A percentile compares a stretch with the other conserved stretches of the same genome.
phyloP scores from a whole-genome alignment of 2,797 vertebrate genomes.

The Leptodactylus fallax region DNA sequence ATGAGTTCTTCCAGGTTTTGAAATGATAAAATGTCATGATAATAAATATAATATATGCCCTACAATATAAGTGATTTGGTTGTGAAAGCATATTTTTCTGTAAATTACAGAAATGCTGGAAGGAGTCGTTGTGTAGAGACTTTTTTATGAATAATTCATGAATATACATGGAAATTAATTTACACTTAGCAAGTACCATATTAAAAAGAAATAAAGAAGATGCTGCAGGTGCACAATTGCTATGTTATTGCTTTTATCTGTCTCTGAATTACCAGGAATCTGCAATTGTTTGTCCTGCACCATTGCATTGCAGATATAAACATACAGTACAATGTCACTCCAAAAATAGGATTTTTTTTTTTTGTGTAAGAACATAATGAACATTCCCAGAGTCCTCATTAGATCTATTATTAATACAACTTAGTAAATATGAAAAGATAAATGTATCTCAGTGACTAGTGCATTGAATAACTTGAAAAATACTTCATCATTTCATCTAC shows the following conservation, averaged over 20 bases:
- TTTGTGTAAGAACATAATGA: not conserved
- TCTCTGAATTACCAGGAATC: not conserved
- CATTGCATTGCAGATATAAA: not conserved
- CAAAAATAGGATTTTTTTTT: not conserved
- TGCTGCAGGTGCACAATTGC: not conserved
- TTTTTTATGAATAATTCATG: not conserved
- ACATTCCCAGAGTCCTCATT: not conserved
- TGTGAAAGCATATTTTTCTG: not conserved
- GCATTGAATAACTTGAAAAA: too few relatives aligned
- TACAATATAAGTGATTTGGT: not conserved
- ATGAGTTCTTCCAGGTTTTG: not conserved
- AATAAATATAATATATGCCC: not conserved
- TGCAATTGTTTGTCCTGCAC: not conserved
- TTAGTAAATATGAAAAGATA: not conserved
- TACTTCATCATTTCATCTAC: too few relatives aligned
- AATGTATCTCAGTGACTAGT: not conserved
- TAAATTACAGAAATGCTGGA: constrained; percentile 6
- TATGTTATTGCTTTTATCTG: not conserved
- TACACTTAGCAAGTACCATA: not conserved
- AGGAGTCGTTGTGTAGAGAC: not conserved
- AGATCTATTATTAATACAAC: not conserved
- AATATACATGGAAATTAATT: not conserved
- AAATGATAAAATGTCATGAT: not conserved
- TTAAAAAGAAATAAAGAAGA: not conserved
- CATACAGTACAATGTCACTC: not conserved